A percentile compares a stretch with the other conserved stretches of the same genome.
phyloP scores from a whole-genome alignment of 2,113 vertebrate species.

The Nibea albiflora region DNA sequence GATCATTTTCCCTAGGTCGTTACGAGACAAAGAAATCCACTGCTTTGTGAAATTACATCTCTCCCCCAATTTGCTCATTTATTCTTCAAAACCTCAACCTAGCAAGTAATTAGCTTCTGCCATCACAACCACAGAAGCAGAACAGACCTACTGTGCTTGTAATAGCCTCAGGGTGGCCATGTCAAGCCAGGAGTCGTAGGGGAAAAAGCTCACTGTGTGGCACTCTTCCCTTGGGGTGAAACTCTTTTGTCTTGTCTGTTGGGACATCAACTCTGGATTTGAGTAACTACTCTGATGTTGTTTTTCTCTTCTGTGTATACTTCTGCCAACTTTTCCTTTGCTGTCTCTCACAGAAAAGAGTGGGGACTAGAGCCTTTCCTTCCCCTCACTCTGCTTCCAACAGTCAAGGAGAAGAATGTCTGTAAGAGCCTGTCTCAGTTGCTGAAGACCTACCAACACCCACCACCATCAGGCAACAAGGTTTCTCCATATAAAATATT shows the following conservation, averaged over 20 bases:
- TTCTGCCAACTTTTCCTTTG: constrained; percentile 31
- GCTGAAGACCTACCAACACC: constrained; percentile 96
- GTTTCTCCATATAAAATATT: constrained; percentile 71
- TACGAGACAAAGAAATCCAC: constrained; percentile 52
- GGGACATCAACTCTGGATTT: constrained; percentile 1
- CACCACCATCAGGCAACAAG: constrained; percentile 92
- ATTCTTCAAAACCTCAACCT: constrained; percentile 55
- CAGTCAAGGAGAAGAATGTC: constrained; percentile 96
- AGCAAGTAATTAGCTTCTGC: constrained; percentile 62
- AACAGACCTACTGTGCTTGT: constrained; percentile 52
- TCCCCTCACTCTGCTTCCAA: constrained; percentile 93
- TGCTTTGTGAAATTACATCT: constrained; percentile 66
- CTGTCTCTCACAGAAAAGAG: constrained; percentile 88
- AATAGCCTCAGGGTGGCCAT: constrained; percentile 47
- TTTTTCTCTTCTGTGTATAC: constrained; percentile 18
- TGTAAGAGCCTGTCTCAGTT: constrained; percentile 95
- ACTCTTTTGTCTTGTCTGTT: neutral
- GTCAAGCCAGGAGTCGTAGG: constrained; percentile 25
- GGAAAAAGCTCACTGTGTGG: neutral
- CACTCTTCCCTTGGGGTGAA: constrained; percentile 8
- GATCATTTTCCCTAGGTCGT: constrained; percentile 50
- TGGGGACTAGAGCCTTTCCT: constrained; percentile 98
- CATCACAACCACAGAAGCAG: constrained; percentile 58
- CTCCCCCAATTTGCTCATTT: constrained; percentile 57
- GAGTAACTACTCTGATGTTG: constrained; percentile 5